Conservation (phyloP, 2,888 invertebrate genomes). For the Drosophila infuscata region DNA sequence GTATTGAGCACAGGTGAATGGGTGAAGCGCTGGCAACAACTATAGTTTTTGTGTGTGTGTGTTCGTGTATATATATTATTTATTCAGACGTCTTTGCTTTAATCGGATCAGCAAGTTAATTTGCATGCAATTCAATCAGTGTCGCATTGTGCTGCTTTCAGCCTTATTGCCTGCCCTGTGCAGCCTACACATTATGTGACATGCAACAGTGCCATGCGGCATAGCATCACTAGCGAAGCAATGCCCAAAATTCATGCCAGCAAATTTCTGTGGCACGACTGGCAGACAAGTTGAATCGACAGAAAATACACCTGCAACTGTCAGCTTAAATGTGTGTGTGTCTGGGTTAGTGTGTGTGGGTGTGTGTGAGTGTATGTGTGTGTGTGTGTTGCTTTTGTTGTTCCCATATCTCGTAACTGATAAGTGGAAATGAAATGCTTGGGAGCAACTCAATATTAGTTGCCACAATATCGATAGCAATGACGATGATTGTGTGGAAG, state of each 20-base stretch:
- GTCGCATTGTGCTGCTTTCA: constrained; percentile 54
- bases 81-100: constrained; percentile 51
- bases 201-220: constrained; percentile 29
- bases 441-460: constrained; percentile 29
- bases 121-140: constrained; percentile 78
- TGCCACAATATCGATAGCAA: constrained; percentile 48
- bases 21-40: constrained; percentile 14
- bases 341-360: background rate
- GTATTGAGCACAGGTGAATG: constrained; percentile 43
- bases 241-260: constrained; percentile 28
- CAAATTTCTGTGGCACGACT: background rate
- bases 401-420: constrained; percentile 26
- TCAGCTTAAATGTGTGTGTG: constrained; percentile 12
- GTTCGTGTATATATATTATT: constrained; percentile 32
- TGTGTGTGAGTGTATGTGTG: constrained; percentile 8
- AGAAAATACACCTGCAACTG: constrained; percentile 36
- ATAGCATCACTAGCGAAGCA: constrained; percentile 44
- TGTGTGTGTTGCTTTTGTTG: constrained; percentile 12
- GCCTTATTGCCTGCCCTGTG: constrained; percentile 10
- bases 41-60: constrained; percentile 1
- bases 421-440: constrained; percentile 43
- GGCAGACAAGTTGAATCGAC: constrained; percentile 9
- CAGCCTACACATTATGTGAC: constrained; percentile 2
- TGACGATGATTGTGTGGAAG: constrained; percentile 1
- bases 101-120: constrained; percentile 80